Conservation (phyloP, 2,888 invertebrate species). For the Venusia cambrica region DNA sequence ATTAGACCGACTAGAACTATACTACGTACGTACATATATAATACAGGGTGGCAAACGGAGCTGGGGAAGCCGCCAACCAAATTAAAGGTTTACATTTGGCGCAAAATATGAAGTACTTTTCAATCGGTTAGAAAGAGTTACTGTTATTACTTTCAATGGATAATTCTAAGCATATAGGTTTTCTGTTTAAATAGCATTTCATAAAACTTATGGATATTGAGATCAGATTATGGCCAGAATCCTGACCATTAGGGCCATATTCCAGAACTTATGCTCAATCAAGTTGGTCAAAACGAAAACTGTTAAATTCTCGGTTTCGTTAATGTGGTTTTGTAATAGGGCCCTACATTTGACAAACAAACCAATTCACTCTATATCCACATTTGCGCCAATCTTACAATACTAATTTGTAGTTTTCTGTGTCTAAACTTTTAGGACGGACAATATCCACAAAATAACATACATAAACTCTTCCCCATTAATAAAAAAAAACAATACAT, state of each 20-base stretch:
- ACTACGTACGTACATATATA: slow-evolving; percentile 39
- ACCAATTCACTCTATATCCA: slow-evolving; percentile 20
- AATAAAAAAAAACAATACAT: slow-evolving; percentile 19
- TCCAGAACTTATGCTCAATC: no score
- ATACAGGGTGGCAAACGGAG: slow-evolving; percentile 30
- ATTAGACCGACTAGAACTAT: slow-evolving; percentile 73
- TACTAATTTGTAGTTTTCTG: slow-evolving; percentile 19
- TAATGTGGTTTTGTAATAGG: no score
- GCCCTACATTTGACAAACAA: slow-evolving; percentile 13
- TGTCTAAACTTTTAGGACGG: slow-evolving; percentile 15
- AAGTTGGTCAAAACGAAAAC: no score
- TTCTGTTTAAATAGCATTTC: not conserved
- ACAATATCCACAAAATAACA: slow-evolving; percentile 13
- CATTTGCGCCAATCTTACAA: slow-evolving; percentile 19
- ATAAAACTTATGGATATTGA: slow-evolving; percentile 16
- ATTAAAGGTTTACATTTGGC: slow-evolving; percentile 9
- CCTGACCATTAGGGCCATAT: no score
- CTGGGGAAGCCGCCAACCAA: slow-evolving; percentile 21
- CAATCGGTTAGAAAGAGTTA: not conserved
- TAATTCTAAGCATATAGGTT: not conserved
- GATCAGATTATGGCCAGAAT: slow-evolving; percentile 13
- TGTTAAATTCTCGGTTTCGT: no score
- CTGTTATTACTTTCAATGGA: not conserved
- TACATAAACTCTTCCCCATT: slow-evolving; percentile 14
- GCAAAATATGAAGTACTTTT: slow-evolving; percentile 12